Percentiles rank a stretch among this genome's conserved stretches.
Conservation (phyloP, 2,113 vertebrate species). For the Aegotheles bennettii region DNA sequence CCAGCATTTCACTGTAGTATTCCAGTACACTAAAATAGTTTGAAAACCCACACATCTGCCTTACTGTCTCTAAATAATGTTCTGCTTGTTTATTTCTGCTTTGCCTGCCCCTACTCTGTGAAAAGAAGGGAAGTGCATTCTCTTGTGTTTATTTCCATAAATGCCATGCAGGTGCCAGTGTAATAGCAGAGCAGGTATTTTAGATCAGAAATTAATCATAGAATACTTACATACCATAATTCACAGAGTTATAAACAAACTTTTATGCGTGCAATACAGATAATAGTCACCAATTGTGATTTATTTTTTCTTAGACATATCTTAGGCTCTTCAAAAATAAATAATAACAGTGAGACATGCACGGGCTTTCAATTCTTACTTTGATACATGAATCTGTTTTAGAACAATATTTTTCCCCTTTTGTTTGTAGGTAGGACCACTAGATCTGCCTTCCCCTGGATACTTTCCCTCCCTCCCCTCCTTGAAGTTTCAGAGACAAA, state of each 20-base stretch:
- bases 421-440: background rate
- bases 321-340: background rate
- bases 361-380: background rate
- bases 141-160: background rate
- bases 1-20: background rate
- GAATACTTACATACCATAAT: background rate
- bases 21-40: background rate
- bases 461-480: background rate
- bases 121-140: background rate
- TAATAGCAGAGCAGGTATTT: background rate
- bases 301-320: background rate
- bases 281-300: background rate
- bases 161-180: background rate
- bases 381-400: background rate
- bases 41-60: background rate
- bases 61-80: background rate
- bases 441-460: background rate
- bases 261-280: background rate
- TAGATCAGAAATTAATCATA: background rate
- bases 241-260: background rate
- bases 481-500: background rate
- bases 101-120: background rate
- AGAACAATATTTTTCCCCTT: rapidly evolving
- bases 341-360: background rate
- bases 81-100: background rate